These are phyloP conservation scores for Liparis tanakae DNA, from an alignment of 2,797 vertebrate genomes.

Conservation along the genomic window DNA sequence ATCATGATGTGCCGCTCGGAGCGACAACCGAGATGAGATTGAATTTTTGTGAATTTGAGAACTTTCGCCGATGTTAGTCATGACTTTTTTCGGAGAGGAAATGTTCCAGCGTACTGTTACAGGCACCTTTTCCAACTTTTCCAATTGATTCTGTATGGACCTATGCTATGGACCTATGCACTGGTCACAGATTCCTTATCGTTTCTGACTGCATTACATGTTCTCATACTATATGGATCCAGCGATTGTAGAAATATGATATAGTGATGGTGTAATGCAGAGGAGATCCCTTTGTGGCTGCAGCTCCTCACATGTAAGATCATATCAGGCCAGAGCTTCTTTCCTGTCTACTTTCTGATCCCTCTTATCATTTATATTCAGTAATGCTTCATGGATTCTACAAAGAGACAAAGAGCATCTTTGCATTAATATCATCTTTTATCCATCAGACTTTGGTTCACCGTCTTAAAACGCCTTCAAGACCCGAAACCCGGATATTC, in stretches of 20 bases:
- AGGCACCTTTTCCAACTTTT: slow-evolving; percentile 48
- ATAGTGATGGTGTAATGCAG: slow-evolving; percentile 31
- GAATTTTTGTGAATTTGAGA: slow-evolving; percentile 17
- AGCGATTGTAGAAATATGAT: slow-evolving; percentile 18
- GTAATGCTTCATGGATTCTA: slow-evolving; percentile 24
- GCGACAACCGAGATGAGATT: slow-evolving; percentile 38
- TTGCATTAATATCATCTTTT: slow-evolving; percentile 59
- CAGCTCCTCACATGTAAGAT: slow-evolving; percentile 10
- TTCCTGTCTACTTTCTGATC: slow-evolving; percentile 8
- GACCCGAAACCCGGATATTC: slow-evolving; percentile 40
- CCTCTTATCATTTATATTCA: slow-evolving; percentile 29
- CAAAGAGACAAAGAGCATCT: slow-evolving; percentile 44
- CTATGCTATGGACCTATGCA: slow-evolving; percentile 21
- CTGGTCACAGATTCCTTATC: slow-evolving; percentile 38
- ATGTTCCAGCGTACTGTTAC: slow-evolving; percentile 36
- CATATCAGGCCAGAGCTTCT: slow-evolving; percentile 9
- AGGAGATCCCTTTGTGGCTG: slow-evolving; percentile 15
- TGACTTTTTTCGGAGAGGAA: slow-evolving; percentile 33
- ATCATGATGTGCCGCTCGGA: slow-evolving; percentile 28
- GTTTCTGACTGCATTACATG: slow-evolving; percentile 28
- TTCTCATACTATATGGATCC: slow-evolving; percentile 17
- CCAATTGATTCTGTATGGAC: slow-evolving; percentile 59
- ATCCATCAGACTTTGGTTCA: slow-evolving; percentile 48
- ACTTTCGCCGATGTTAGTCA: slow-evolving; percentile 26
- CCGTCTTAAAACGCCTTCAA: slow-evolving; percentile 25